Conservation (phyloP, 2,888 invertebrate genomes). For the Lepidochrysops patricia region DNA sequence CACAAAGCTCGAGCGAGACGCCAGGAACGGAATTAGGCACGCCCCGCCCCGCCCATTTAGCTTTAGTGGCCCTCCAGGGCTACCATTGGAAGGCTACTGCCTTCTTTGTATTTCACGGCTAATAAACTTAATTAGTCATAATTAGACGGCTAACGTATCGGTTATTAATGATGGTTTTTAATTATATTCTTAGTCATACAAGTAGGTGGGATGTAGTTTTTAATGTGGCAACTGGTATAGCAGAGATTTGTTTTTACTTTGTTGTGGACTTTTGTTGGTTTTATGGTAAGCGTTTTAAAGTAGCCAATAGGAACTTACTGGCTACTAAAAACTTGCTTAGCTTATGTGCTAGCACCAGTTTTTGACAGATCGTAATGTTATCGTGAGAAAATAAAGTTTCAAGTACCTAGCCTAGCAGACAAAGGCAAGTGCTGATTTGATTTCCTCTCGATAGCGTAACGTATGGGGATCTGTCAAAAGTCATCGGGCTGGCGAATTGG, state of each 20-base stretch:
- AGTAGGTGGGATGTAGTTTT: background rate
- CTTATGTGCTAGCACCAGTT: too few species aligned
- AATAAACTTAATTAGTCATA: slow-evolving; percentile 8
- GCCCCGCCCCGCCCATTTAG: slow-evolving; percentile 50
- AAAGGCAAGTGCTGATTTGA: too few species aligned
- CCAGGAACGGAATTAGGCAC: slow-evolving; percentile 31
- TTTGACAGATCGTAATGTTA: too few species aligned
- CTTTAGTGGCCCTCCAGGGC: slow-evolving; percentile 19
- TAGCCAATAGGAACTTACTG: too few species aligned
- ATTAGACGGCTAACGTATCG: background rate
- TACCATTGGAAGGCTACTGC: slow-evolving; percentile 25
- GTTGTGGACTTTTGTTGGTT: background rate
- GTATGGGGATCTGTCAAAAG: too few species aligned
- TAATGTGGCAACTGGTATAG: background rate
- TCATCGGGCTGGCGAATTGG: too few species aligned
- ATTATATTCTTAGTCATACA: background rate
- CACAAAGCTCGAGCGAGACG: slow-evolving; percentile 27
- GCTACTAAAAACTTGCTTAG: too few species aligned
- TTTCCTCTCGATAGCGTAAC: too few species aligned
- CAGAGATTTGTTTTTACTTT: background rate
- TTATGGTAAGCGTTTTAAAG: too few species aligned
- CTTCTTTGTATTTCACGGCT: slow-evolving; percentile 14
- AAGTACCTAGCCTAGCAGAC: too few species aligned
- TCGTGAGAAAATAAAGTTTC: too few species aligned
- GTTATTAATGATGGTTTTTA: background rate